phyloP scores from a whole-genome alignment of 1,140 invertebrate species.

The Solenopsis fugax region DNA sequence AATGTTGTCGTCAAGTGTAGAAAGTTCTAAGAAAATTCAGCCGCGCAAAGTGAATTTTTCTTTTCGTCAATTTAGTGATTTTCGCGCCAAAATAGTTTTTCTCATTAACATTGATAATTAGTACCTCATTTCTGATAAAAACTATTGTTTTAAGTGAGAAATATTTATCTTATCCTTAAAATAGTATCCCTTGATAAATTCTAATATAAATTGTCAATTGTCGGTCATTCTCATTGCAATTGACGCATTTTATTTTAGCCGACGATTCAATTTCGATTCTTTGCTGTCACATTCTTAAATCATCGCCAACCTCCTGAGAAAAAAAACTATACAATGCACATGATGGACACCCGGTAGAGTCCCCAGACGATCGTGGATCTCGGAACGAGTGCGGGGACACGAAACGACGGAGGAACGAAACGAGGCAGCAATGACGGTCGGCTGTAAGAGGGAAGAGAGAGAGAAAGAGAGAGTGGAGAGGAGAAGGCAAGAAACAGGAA shows the following conservation, averaged over 20 bases:
- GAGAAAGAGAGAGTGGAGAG: neutral
- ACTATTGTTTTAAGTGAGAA: neutral
- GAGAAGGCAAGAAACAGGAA: conserved; percentile 37
- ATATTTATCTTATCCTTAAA: neutral
- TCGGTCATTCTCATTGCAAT: neutral
- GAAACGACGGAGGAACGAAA: conserved; percentile 55
- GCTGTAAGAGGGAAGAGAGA: conserved; percentile 48
- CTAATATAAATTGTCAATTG: neutral
- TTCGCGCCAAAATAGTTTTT: neutral
- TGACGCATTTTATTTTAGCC: neutral
- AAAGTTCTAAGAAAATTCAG: neutral
- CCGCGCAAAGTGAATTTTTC: conserved; percentile 13
- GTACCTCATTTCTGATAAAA: neutral
- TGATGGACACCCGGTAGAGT: conserved; percentile 44
- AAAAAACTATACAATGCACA: neutral
- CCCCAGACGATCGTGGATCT: conserved; percentile 45
- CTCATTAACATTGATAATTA: neutral
- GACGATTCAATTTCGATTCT: neutral
- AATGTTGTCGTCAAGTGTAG: conserved; percentile 45
- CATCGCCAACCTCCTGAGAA: neutral
- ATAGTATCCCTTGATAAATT: neutral
- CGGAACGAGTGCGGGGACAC: conserved; percentile 40
- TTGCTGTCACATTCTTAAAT: neutral
- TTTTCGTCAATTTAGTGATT: neutral
- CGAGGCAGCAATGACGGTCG: conserved; percentile 55